Evolutionary conservation across 2,888 invertebrate species (phyloP).

Genomic region (Dioctria rufipes): DNA sequence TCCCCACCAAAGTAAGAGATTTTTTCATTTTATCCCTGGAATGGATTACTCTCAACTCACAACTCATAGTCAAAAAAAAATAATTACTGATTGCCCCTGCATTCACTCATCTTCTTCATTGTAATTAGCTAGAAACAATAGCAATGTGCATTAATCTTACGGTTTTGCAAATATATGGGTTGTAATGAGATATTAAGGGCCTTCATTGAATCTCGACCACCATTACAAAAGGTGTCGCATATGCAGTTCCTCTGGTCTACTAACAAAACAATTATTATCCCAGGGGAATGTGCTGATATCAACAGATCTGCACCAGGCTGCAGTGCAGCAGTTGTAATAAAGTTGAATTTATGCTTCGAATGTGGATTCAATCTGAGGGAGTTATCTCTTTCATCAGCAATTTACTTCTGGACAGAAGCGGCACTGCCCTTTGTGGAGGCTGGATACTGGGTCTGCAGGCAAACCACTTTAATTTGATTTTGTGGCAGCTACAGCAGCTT

Average conservation of each 20-base stretch:
- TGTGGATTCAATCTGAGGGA: slow-evolving; percentile 58
- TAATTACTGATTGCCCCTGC: no score
- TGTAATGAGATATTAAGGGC: slow-evolving; percentile 14
- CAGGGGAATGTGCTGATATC: slow-evolving; percentile 43
- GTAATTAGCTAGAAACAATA: slow-evolving; percentile 26
- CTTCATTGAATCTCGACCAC: slow-evolving; percentile 5
- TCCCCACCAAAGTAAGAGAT: no score
- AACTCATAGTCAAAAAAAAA: no score
- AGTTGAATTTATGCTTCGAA: slow-evolving; percentile 57
- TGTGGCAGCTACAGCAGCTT: slow-evolving; percentile 33
- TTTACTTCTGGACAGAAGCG: slow-evolving; percentile 52
- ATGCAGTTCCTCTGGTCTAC: slow-evolving; percentile 27
- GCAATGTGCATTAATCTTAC: slow-evolving; percentile 19
- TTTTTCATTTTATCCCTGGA: no score
- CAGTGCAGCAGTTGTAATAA: slow-evolving; percentile 57
- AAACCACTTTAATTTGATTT: slow-evolving; percentile 47
- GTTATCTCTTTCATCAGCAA: slow-evolving; percentile 58
- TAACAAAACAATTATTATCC: slow-evolving; percentile 50
- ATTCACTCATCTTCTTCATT: no score
- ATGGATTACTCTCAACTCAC: no score
- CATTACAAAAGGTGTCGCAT: slow-evolving; percentile 42
- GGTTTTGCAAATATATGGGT: slow-evolving; percentile 3
- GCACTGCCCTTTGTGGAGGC: not conserved
- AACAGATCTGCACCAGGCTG: slow-evolving; percentile 41
- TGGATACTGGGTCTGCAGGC: slow-evolving; percentile 38